phyloP scores from a whole-genome alignment of 2,113 vertebrate genomes.

The Sinocyclocheilus grahami region DNA sequence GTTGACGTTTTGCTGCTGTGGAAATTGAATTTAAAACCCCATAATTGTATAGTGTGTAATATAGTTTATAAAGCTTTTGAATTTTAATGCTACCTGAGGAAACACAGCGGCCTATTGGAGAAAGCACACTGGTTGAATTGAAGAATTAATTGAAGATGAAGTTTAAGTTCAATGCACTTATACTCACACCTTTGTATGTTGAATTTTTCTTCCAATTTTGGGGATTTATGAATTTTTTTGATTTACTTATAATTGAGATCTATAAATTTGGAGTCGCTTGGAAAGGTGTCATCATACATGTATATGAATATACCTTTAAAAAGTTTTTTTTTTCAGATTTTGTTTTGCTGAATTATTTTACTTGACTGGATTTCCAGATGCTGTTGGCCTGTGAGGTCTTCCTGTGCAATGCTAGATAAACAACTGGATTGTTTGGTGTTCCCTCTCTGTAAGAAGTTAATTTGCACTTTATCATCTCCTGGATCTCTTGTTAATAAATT shows the following conservation, averaged over 20 bases:
- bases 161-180: slow-evolving; percentile 34
- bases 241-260: background rate
- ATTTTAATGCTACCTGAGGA: background rate
- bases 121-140: slow-evolving; percentile 28
- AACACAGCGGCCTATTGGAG: slow-evolving; percentile 20
- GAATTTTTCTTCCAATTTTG: background rate
- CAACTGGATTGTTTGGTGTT: slow-evolving; percentile 23
- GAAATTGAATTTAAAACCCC: slow-evolving; percentile 30
- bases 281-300: slow-evolving; percentile 11
- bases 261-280: background rate
- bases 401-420: slow-evolving; percentile 46
- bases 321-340: slow-evolving; percentile 7
- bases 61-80: slow-evolving; percentile 9
- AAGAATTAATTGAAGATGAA: slow-evolving; percentile 7
- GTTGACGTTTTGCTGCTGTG: slow-evolving; percentile 23
- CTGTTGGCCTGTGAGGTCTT: slow-evolving; percentile 39
- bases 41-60: slow-evolving; percentile 22
- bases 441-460: slow-evolving; percentile 25
- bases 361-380: slow-evolving; percentile 36
- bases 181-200: slow-evolving; percentile 12
- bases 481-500: slow-evolving; percentile 1
- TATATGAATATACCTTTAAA: slow-evolving; percentile 10
- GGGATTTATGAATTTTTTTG: background rate
- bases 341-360: slow-evolving; percentile 7
- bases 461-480: slow-evolving; percentile 45